These are phyloP conservation scores for Diarsia dahlii DNA, from an alignment of 2,888 invertebrate genomes.

Conservation along the genomic window DNA sequence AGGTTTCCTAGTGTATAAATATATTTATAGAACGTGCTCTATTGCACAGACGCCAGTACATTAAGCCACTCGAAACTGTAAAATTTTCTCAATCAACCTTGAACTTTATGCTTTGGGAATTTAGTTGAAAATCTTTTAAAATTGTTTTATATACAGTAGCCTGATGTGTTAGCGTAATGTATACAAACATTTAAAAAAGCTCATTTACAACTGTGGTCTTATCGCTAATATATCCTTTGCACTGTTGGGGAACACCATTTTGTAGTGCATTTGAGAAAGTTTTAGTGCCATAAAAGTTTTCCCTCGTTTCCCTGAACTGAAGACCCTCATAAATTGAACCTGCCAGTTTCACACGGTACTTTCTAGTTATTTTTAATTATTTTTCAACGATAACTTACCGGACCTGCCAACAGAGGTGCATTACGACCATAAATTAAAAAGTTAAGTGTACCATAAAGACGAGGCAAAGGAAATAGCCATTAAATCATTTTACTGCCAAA, in stretches of 20 bases:
- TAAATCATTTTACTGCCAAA: constrained; percentile 82
- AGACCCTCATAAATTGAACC: constrained; percentile 14
- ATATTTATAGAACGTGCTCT: not conserved
- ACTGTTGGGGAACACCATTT: not conserved
- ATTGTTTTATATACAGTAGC: no score
- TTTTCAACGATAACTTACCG: constrained; percentile 34
- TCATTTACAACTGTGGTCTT: not conserved
- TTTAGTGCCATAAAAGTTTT: not conserved
- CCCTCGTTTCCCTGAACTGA: not conserved
- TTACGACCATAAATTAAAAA: constrained; percentile 79
- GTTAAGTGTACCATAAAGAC: constrained; percentile 78
- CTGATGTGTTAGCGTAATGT: no score
- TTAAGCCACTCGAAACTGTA: no score
- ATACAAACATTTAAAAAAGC: not conserved
- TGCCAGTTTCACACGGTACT: constrained; percentile 4
- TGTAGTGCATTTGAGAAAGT: not conserved
- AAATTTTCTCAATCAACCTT: no score
- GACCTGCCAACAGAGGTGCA: constrained; percentile 58
- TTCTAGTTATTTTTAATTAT: constrained; percentile 51
- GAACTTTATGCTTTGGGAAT: no score
- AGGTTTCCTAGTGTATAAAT: not conserved
- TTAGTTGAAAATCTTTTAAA: no score
- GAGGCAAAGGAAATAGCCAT: constrained; percentile 71
- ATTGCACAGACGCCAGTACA: no score
- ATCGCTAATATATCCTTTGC: not conserved